A percentile compares a stretch with the other conserved stretches of the same genome.
Evolutionary conservation across 2,888 invertebrate genomes (phyloP).

Genomic region (Cancer borealis): DNA sequence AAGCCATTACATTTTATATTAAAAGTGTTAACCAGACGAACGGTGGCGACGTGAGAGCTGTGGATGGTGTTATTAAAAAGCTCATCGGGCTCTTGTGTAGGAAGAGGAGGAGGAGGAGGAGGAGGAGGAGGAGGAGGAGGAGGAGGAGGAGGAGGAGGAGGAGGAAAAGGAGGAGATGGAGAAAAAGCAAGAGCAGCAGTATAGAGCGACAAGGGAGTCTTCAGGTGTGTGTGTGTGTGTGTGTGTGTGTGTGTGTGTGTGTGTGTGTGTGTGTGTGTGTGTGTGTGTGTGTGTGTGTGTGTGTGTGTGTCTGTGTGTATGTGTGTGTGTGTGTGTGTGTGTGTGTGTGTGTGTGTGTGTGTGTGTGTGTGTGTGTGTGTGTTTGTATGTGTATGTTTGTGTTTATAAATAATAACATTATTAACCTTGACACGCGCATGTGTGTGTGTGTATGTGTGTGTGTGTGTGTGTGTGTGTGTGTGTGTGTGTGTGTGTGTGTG

Average conservation of each 20-base stretch:
- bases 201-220: not conserved
- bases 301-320: slow-evolving; percentile 16
- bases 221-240: not conserved
- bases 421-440: no score
- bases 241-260: slow-evolving; percentile 35
- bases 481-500: not conserved
- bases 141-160: not conserved
- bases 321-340: slow-evolving; percentile 50
- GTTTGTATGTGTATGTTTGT: slow-evolving; percentile 42
- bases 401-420: not conserved
- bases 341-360: slow-evolving; percentile 46
- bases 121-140: not conserved
- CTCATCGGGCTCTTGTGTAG: slow-evolving; percentile 7
- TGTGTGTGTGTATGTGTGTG: not conserved
- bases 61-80: slow-evolving; percentile 44
- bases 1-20: slow-evolving; percentile 70
- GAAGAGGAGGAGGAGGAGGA: slow-evolving; percentile 20
- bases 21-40: slow-evolving; percentile 60
- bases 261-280: slow-evolving; percentile 44
- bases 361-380: slow-evolving; percentile 46
- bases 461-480: slow-evolving; percentile 45
- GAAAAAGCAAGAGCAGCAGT: no score
- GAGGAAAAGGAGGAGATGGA: not conserved
- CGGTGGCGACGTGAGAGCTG: slow-evolving; percentile 50
- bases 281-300: slow-evolving; percentile 47